Evolutionary conservation across 1,140 invertebrate genomes (phyloP).

Genomic region (Teleopsis dalmanni): DNA sequence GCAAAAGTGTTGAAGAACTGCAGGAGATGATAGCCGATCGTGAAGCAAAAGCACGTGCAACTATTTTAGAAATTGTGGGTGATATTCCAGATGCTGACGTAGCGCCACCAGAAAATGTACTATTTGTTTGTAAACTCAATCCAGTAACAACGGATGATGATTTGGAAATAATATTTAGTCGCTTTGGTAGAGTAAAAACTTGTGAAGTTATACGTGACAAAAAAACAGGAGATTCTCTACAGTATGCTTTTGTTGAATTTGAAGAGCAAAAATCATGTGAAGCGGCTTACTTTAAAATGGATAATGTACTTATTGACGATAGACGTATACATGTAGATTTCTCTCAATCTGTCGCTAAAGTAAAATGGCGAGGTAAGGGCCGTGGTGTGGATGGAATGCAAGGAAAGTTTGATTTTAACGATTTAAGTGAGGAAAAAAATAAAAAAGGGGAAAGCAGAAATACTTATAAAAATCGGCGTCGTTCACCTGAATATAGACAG

Average conservation of each 20-base stretch:
- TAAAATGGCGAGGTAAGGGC: constrained; percentile 80
- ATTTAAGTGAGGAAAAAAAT: constrained; percentile 18
- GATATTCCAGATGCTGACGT: constrained; percentile 96
- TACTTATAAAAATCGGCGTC: constrained; percentile 12
- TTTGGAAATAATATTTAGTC: constrained; percentile 94
- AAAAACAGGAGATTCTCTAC: constrained; percentile 87
- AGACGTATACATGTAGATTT: constrained; percentile 98
- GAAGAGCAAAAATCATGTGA: constrained; percentile 91
- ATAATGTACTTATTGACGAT: constrained; percentile 98
- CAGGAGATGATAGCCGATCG: constrained; percentile 81
- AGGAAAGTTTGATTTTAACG: constrained; percentile 29
- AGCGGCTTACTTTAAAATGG: constrained; percentile 99
- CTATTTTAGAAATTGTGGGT: constrained; percentile 97
- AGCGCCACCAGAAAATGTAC: constrained; percentile 96
- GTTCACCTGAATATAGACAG: constrained; percentile 5
- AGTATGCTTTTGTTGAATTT: constrained; percentile 99
- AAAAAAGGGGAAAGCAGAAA: background rate
- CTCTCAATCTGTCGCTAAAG: constrained; percentile 94
- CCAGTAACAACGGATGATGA: constrained; percentile 97
- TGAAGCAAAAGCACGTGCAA: constrained; percentile 93
- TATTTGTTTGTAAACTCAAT: constrained; percentile 99
- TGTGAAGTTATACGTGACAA: constrained; percentile 97
- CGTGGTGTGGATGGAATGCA: constrained; percentile 50
- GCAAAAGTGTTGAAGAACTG: constrained; percentile 75
- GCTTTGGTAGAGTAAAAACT: constrained; percentile 89